Evolutionary conservation across 2,888 invertebrate genomes (phyloP).

Genomic region (Caradrina clavipalpis): DNA sequence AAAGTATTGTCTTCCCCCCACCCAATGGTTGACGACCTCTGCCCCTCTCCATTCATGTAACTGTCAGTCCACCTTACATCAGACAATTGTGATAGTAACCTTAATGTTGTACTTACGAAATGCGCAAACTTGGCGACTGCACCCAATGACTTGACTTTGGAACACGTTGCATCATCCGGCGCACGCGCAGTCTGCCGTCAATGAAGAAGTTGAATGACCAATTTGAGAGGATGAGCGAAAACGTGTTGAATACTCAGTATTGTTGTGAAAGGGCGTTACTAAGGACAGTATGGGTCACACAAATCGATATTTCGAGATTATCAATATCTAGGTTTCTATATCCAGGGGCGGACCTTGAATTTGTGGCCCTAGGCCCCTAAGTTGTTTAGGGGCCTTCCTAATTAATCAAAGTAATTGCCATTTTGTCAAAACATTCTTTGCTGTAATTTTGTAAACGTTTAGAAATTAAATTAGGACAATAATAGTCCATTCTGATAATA

Average conservation of each 20-base stretch:
- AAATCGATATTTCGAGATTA: no score
- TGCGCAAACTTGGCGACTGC: constrained; percentile 33
- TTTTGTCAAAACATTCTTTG: no score
- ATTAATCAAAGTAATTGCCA: no score
- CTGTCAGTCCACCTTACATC: constrained; percentile 44
- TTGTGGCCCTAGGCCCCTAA: no score
- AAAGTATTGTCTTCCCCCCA: background rate
- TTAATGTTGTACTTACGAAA: constrained; percentile 46
- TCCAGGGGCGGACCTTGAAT: no score
- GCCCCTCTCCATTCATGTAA: constrained; percentile 16
- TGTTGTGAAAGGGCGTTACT: constrained; percentile 5
- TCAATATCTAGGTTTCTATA: no score
- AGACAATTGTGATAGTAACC: constrained; percentile 50
- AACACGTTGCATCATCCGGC: constrained; percentile 53
- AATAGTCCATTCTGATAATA: no score
- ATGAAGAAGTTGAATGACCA: constrained; percentile 50
- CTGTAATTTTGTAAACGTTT: no score
- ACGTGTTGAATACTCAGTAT: background rate
- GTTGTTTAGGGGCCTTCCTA: no score
- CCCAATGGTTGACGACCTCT: constrained; percentile 2
- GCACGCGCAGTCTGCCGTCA: constrained; percentile 15
- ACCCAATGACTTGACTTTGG: constrained; percentile 43
- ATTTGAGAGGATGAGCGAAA: constrained; percentile 13
- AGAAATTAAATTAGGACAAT: no score
- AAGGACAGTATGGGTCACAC: background rate